Conservation (phyloP, 2,797 vertebrate species). For the Hippopotamyrus pictus region DNA sequence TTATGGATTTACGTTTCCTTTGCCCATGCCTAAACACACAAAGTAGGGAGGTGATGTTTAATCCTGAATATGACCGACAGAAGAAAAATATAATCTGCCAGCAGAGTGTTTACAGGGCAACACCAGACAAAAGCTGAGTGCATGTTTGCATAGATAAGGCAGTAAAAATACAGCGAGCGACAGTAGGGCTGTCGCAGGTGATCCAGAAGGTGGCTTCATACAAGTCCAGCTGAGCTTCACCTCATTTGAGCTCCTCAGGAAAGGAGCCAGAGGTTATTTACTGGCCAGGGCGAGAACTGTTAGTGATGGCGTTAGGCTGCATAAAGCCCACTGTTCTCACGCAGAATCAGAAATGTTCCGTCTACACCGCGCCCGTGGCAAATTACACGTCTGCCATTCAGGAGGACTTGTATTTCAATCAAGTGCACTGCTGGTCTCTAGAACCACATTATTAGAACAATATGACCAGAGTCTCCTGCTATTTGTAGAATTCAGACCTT, state of each 20-base stretch:
- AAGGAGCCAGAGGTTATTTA: not conserved
- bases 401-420: slow-evolving; percentile 30
- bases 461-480: slow-evolving; percentile 24
- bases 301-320: not conserved
- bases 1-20: not conserved
- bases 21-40: not conserved
- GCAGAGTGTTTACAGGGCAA: not conserved
- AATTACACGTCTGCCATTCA: slow-evolving; percentile 45
- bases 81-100: not conserved
- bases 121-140: not conserved
- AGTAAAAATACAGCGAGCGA: not conserved
- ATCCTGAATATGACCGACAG: not conserved
- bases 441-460: slow-evolving; percentile 24
- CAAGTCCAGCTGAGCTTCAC: not conserved
- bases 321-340: slow-evolving; percentile 32
- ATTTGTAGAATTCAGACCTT: slow-evolving; percentile 23
- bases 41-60: not conserved
- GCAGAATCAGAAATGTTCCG: slow-evolving; percentile 44
- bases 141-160: not conserved
- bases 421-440: slow-evolving; percentile 21
- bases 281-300: not conserved
- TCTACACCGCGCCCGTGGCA: slow-evolving; percentile 41
- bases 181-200: not conserved
- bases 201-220: not conserved
- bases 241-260: not conserved